Percentiles rank a stretch among this genome's conserved stretches.
Evolutionary conservation across 2,888 invertebrate genomes (phyloP).

Genomic region (Tipula helvola): DNA sequence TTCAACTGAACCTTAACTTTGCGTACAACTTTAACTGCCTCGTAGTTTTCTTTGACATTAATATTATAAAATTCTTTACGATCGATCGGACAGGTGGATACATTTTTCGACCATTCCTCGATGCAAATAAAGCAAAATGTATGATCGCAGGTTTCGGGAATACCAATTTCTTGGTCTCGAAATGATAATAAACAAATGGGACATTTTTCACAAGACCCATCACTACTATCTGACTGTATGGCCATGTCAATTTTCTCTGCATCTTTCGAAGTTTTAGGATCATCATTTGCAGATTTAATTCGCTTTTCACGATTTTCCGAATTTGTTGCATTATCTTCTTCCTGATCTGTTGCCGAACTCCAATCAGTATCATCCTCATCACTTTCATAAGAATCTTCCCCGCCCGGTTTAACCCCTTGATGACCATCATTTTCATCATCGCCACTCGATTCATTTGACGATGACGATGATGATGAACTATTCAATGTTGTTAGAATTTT

Average conservation of each 20-base stretch:
- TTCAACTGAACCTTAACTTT: constrained; percentile 53
- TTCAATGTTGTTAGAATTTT: not conserved
- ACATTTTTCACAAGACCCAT: constrained; percentile 70
- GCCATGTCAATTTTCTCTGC: not conserved
- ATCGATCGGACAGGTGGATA: constrained; percentile 91
- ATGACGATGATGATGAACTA: not conserved
- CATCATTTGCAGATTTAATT: not conserved
- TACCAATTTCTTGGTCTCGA: constrained; percentile 65
- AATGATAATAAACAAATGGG: constrained; percentile 79
- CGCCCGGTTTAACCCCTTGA: constrained; percentile 11
- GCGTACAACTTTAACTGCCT: constrained; percentile 52
- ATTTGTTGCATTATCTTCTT: not conserved
- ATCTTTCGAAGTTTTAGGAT: not conserved
- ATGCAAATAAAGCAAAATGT: constrained; percentile 83
- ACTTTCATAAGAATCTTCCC: not conserved
- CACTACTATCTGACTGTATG: constrained; percentile 36
- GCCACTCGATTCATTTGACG: not conserved
- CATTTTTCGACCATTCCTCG: constrained; percentile 88
- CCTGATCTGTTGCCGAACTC: not conserved
- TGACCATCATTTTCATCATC: constrained; percentile 22
- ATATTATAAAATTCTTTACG: constrained; percentile 67
- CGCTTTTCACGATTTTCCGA: not conserved
- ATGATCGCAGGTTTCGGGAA: constrained; percentile 79
- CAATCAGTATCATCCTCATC: constrained; percentile 7
- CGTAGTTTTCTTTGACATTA: constrained; percentile 50